Base-by-base conservation (phyloP, 2,797 vertebrate genomes). In the Phrynocephalus vlangalii region DNA sequence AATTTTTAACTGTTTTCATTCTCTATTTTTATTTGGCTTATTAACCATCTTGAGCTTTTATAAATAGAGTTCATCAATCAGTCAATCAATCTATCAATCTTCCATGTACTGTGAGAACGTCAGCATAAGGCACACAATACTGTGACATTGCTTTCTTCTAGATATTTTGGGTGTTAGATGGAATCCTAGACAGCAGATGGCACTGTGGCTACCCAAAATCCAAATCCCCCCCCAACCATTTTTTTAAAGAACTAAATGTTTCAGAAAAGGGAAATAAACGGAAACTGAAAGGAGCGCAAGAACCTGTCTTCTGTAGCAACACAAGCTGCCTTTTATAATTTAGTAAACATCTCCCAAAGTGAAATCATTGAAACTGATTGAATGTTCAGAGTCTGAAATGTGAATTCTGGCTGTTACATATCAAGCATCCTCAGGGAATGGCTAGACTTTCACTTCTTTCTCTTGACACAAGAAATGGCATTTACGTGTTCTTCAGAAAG, bases 201-300 rank as follows among this genome's bases (percentile, higher is more conserved):
- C 82, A 22, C 86, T 87, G 66, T 79, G 67, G 52, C 48, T 70
- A 83, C 76, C 81, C 50, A 71, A 79, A 87, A 83, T 44, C 81
- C 73, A 86, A 48, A 52, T 30, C 13, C 15, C 28, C 28, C 63
- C 1, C 33, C 67, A 3, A 26, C 66, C 11, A 1, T 26, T 18
- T 38, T 33, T 73, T 84, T 3, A 75, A 48, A 72, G 70, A 20
- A 75, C 5, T 16, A 26, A 70, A 44, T 56, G 48, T 24, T 33
- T 73, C 38, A 71, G 66, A 70, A 50, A 79, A 26, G n/a, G 10
- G 66, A 70, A 70, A 30, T 15, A 30, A 50, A 77, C 6, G 26
- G 15, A 16, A 6, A 33, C 33, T 26, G 66, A 26, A 77, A 26
- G 13, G 56, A 1, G 30, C 38, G 67, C 30, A 70, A 82, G 44